Evolutionary conservation across 2,113 vertebrate genomes (phyloP), one percentile per base, ranked within the genome.

Genomic region (Myxocyprinus asiaticus): DNA sequence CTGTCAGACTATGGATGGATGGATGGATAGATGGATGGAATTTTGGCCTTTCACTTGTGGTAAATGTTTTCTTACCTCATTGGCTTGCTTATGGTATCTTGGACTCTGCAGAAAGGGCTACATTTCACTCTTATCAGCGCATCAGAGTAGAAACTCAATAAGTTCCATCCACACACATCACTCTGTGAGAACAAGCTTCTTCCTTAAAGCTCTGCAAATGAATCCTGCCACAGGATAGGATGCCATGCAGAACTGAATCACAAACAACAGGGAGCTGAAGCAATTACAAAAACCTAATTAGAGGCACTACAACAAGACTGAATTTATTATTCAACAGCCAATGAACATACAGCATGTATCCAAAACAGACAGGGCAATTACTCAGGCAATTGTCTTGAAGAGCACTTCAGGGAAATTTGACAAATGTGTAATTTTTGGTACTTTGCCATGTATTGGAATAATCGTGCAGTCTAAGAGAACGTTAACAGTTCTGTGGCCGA

Each of bases 91-190:
- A 62, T 58, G 67, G 55, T 10, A 56, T 77, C 62, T 62, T 71
- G 45, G 9, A 43, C 55, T 43, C 0, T 76, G 66, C 61, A 67
- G 53, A 7, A n/a, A 15, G 43, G 55, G 61, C 78, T 45, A 67
- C 14, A 55, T 81, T 78, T 84, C 70, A 70, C 50, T 75, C 70
- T 47, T 67, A 79, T 64, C 65, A 17, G n/a, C 64, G 58, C 63
- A 65, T 79, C 73, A 75, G 78, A 78, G 71, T 43, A 48, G 76
- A 79, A 84, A 84, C 63, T 33, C 14, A 43, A 84, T 55, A 55
- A 59, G 65, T 17, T 59, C 58, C 68, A 61, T 67, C 66, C 33
- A 42, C 65, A 42, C 65, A 66, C 61, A 47, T 12, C 45, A 44
- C 69, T 74, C 14, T 43, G 11, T 22, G 61, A 11, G 55, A 66